A percentile compares a stretch with the other conserved stretches of the same genome.
These are phyloP conservation scores for Electrona antarctica DNA, from an alignment of 2,113 vertebrate genomes.

Conservation along the genomic window DNA sequence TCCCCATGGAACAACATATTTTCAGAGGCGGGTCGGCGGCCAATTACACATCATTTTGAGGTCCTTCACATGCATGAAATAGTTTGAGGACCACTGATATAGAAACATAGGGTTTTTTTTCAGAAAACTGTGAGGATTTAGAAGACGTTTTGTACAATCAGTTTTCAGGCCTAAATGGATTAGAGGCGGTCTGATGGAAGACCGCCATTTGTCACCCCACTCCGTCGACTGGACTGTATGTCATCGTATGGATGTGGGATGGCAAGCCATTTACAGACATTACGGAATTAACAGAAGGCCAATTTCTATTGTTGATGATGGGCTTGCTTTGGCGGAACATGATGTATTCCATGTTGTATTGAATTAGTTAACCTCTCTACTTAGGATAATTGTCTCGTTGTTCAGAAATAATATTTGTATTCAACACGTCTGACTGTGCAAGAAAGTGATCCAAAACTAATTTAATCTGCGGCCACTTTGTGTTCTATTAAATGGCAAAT, in stretches of 20 bases:
- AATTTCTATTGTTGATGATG: slow-evolving; percentile 53
- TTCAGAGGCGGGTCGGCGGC: no score
- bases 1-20: no score
- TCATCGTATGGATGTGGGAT: slow-evolving; percentile 12
- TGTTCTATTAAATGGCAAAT: slow-evolving; percentile 61
- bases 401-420: slow-evolving; percentile 66
- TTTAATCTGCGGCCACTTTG: slow-evolving; percentile 67
- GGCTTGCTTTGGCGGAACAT: slow-evolving; percentile 21
- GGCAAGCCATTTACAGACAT: slow-evolving; percentile 48
- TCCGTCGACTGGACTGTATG: slow-evolving; percentile 9
- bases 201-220: slow-evolving; percentile 53
- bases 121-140: no score
- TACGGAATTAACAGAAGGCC: slow-evolving; percentile 52
- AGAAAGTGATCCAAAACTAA: slow-evolving; percentile 56
- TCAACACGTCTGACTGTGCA: slow-evolving; percentile 43
- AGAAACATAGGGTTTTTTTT: no score
- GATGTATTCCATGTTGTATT: slow-evolving; percentile 66
- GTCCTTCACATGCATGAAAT: no score
- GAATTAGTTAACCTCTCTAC: slow-evolving; percentile 72
- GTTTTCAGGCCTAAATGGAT: no score
- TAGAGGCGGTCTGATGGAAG: slow-evolving; percentile 51
- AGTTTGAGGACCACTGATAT: no score
- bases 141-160: no score
- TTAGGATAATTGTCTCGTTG: slow-evolving; percentile 63
- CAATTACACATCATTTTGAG: no score